Base-by-base conservation (phyloP, 2,888 invertebrate species). In the Marasmarcha lunaedactyla region DNA sequence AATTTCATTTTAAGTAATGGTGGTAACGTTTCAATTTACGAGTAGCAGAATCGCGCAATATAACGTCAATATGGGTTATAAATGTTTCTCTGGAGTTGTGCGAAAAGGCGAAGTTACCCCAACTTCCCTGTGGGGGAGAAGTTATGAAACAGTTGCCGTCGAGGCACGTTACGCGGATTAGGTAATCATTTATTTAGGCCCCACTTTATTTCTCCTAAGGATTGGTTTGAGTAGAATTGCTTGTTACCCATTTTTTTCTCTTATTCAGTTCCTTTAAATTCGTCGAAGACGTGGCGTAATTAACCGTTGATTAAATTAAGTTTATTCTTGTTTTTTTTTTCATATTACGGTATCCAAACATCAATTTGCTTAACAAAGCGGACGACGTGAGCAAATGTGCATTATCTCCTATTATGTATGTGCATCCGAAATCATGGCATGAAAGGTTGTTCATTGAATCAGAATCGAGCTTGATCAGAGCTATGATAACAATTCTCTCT, bases 181-280 rank as follows among this genome's bases (percentile, higher is more conserved):
- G 60, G 64, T 70, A 72, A 72, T 71, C 62, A 68, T 68, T 69
- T 64, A 59, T 66, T 63, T 54, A 48, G 44, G 48, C 51, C 51
- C 52, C 52, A 45, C 46, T 52, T 52, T 51, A 48, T 53, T 50
- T 46, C 40, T 44, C 42, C 41, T 40, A 48, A 43, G 43, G 45
- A 51, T 37, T 37, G 25, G 34, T 42, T 44, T 42, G 30, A 43
- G 40, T 30, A 30, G 3, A 30, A 30, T 30, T 30, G 30, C 30
- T 30, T 30, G 30, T 30, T n/a, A n/a, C 30, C 30, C 30, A 10
- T 30, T 9, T 25, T 25, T 25, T 9, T 6, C 25, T 9, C n/a
- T n/a, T n/a, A n/a, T n/a, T n/a, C n/a, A n/a, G n/a, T n/a, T n/a
- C n/a, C n/a, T n/a, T n/a, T n/a, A n/a, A n/a, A n/a, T n/a, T n/a